These are phyloP conservation scores for Falco cherrug DNA, from an alignment of 2,797 vertebrate species.

Conservation along the genomic window DNA sequence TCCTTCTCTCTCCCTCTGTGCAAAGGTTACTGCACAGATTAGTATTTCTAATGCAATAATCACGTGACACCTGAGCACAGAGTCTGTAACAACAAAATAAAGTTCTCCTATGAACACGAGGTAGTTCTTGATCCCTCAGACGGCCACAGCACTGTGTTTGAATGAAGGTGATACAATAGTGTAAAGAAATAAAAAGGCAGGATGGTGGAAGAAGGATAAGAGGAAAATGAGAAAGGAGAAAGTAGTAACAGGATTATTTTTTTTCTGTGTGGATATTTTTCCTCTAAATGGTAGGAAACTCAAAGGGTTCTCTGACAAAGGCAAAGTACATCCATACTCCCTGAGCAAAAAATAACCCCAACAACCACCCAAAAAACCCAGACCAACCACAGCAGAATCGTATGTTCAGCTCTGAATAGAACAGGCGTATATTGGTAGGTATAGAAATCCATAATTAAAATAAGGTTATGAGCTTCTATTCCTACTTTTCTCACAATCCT, in stretches of 20 bases:
- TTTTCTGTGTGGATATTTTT: not conserved
- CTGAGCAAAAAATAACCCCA: fast-evolving
- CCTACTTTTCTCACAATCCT: not conserved
- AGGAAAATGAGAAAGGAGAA: not conserved
- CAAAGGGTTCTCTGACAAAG: not conserved
- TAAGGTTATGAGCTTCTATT: not conserved
- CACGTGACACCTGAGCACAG: not conserved
- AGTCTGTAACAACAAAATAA: not conserved
- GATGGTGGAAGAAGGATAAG: not conserved
- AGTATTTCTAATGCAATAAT: not conserved
- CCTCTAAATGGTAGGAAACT: not conserved
- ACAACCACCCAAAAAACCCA: not conserved
- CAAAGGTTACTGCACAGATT: not conserved
- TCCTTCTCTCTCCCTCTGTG: not conserved
- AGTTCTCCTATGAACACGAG: not conserved
- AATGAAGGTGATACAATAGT: not conserved
- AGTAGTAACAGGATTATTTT: not conserved
- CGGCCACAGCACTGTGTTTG: not conserved
- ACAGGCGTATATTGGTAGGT: not conserved
- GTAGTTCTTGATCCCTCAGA: not conserved
- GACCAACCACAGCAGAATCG: not conserved
- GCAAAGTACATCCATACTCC: not conserved
- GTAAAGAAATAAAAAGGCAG: not conserved
- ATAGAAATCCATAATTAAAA: not conserved
- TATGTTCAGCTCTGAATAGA: not conserved